Conservation (phyloP, 2,797 vertebrate genomes). For the Peromyscus aztecus region DNA sequence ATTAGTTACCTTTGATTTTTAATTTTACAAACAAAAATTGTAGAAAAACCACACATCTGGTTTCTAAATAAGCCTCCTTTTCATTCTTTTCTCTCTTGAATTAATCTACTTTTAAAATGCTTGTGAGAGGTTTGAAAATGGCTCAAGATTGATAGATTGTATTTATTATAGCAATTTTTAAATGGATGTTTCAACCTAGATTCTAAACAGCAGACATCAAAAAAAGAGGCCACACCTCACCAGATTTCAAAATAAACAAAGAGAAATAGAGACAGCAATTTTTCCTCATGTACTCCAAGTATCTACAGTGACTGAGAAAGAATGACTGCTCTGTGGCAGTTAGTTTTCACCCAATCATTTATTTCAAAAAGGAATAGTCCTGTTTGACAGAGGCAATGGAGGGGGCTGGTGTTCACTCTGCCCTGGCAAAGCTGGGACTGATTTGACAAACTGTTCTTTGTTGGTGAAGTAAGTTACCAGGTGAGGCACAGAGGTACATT, state of each 20-base stretch:
- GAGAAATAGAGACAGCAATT: conserved; percentile 3
- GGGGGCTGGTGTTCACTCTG: too few species aligned
- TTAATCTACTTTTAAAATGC: not conserved
- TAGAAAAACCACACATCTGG: not conserved
- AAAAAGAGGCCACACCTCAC: fast-evolving
- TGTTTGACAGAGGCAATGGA: not conserved
- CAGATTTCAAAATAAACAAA: not conserved
- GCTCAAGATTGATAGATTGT: not conserved
- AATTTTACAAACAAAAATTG: not conserved
- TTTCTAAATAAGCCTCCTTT: not conserved
- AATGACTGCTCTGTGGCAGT: not conserved
- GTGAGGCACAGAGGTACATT: not conserved
- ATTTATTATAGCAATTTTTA: conserved; percentile 37
- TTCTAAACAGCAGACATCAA: not conserved
- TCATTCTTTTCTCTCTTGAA: not conserved
- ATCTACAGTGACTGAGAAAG: not conserved
- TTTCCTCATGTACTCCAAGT: not conserved
- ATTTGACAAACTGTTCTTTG: not conserved
- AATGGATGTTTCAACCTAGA: not conserved
- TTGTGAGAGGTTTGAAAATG: not conserved
- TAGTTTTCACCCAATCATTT: not conserved
- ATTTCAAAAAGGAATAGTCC: not conserved
- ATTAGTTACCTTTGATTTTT: not conserved
- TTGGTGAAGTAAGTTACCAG: not conserved
- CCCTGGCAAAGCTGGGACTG: not conserved